Percentiles rank a stretch among this genome's conserved stretches.
Evolutionary conservation across 2,888 invertebrate species (phyloP).

Genomic region (Trichopria drosophilae): DNA sequence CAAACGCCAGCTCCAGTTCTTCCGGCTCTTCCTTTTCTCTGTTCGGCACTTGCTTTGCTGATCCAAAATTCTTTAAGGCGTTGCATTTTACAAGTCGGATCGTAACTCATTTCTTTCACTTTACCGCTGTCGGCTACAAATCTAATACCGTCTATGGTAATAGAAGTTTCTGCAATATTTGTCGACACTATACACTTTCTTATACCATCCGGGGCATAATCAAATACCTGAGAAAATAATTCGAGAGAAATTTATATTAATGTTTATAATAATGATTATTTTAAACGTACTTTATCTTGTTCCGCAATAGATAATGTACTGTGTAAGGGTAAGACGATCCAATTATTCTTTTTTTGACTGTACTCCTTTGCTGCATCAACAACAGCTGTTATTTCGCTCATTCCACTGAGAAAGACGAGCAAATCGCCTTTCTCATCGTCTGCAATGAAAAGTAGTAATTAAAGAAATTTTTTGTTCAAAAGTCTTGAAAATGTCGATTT

Average conservation of each 20-base stretch:
- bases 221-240: conserved; percentile 71
- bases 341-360: conserved; percentile 73
- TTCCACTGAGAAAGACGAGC: conserved; percentile 92
- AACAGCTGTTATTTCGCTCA: conserved; percentile 86
- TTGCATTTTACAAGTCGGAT: conserved; percentile 87
- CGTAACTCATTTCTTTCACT: conserved; percentile 96
- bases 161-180: conserved; percentile 98
- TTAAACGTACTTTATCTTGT: conserved; percentile 81
- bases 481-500: conserved; percentile 3
- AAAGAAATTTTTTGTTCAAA: conserved; percentile 1
- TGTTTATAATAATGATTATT: background rate
- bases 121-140: conserved; percentile 98
- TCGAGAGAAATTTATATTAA: conserved; percentile 1
- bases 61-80: conserved; percentile 93
- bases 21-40: conserved; percentile 93
- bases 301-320: conserved; percentile 90
- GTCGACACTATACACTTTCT: conserved; percentile 97
- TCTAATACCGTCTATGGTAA: conserved; percentile 96
- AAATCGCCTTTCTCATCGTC: conserved; percentile 88
- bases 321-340: conserved; percentile 93
- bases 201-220: conserved; percentile 90
- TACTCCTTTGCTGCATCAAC: conserved; percentile 86
- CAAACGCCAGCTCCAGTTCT: conserved; percentile 94
- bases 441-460: conserved; percentile 48
- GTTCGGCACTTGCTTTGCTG: conserved; percentile 96